phyloP scores from a whole-genome alignment of 2,797 vertebrate species.

The Philypnodon macrostomus region DNA sequence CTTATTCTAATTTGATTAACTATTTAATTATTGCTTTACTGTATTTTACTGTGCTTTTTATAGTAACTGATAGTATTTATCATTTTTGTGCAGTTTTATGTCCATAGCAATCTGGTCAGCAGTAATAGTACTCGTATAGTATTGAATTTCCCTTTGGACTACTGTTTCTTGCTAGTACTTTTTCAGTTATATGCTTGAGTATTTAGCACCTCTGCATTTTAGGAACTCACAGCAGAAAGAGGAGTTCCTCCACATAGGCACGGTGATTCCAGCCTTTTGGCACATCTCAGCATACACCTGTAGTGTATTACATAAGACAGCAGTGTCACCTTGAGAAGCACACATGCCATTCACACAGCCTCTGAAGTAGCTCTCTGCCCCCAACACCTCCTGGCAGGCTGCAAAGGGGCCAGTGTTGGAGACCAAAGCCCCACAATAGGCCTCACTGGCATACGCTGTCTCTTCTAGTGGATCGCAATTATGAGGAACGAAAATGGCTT shows the following conservation, averaged over 20 bases:
- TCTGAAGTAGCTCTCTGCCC: slow-evolving; percentile 73
- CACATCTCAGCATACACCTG: slow-evolving; percentile 74
- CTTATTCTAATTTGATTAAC: too few relatives aligned
- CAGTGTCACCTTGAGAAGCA: slow-evolving; percentile 62
- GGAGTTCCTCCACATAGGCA: slow-evolving; percentile 78
- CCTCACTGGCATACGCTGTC: slow-evolving; percentile 64
- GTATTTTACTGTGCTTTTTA: too few relatives aligned
- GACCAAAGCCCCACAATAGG: slow-evolving; percentile 77
- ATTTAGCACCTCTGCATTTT: slow-evolving; percentile 4
- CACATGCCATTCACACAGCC: slow-evolving; percentile 81
- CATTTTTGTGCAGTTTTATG: too few relatives aligned
- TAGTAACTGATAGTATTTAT: too few relatives aligned
- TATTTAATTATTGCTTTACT: too few relatives aligned
- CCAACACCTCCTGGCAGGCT: slow-evolving; percentile 70
- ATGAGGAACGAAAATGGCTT: slow-evolving; percentile 45
- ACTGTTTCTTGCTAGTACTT: too few relatives aligned
- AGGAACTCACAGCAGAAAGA: slow-evolving; percentile 79
- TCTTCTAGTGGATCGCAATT: slow-evolving; percentile 68
- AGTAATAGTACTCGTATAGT: too few relatives aligned
- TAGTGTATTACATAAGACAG: slow-evolving; percentile 69
- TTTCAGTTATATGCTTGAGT: too few relatives aligned
- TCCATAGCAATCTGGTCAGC: too few relatives aligned
- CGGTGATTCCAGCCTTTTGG: slow-evolving; percentile 68
- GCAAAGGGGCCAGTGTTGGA: slow-evolving; percentile 74
- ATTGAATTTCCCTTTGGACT: too few relatives aligned